phyloP scores from a whole-genome alignment of 2,888 invertebrate genomes.

The Cantharis rustica region DNA sequence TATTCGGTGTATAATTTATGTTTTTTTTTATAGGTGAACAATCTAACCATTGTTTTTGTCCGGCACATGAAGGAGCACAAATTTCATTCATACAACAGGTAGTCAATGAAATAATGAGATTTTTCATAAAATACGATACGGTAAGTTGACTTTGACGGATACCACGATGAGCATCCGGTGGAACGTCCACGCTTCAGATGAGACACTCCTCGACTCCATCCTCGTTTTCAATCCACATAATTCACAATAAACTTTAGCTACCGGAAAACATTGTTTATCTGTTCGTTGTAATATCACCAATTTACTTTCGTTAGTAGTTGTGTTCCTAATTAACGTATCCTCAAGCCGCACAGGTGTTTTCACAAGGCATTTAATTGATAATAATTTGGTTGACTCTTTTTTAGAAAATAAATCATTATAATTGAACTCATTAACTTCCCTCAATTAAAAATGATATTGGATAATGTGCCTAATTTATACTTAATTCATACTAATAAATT shows the following conservation, averaged over 20 bases:
- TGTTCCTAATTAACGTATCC: slow-evolving; percentile 19
- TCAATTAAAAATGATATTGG: neutral
- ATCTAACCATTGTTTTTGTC: neutral
- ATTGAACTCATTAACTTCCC: neutral
- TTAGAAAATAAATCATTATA: neutral
- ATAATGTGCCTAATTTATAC: neutral
- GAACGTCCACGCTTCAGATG: slow-evolving; percentile 41
- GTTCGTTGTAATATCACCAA: slow-evolving; percentile 22
- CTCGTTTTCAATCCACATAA: slow-evolving; percentile 19
- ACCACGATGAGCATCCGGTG: slow-evolving; percentile 39
- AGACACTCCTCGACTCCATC: slow-evolving; percentile 31
- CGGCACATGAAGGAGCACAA: slow-evolving; percentile 3
- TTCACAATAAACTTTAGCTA: slow-evolving; percentile 15
- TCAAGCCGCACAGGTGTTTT: slow-evolving; percentile 34
- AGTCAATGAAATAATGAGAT: slow-evolving; percentile 41
- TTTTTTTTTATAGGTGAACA: neutral
- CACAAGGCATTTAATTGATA: slow-evolving; percentile 34
- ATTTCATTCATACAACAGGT: slow-evolving; percentile 39
- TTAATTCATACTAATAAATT: neutral
- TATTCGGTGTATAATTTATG: neutral
- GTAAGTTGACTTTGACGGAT: slow-evolving; percentile 38
- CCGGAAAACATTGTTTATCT: slow-evolving; percentile 26
- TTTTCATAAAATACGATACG: slow-evolving; percentile 37
- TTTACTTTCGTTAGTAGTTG: slow-evolving; percentile 26
- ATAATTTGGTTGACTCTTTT: slow-evolving; percentile 28